Conservation (phyloP, 1,140 invertebrate species). For the Drosophila novamexicana region DNA sequence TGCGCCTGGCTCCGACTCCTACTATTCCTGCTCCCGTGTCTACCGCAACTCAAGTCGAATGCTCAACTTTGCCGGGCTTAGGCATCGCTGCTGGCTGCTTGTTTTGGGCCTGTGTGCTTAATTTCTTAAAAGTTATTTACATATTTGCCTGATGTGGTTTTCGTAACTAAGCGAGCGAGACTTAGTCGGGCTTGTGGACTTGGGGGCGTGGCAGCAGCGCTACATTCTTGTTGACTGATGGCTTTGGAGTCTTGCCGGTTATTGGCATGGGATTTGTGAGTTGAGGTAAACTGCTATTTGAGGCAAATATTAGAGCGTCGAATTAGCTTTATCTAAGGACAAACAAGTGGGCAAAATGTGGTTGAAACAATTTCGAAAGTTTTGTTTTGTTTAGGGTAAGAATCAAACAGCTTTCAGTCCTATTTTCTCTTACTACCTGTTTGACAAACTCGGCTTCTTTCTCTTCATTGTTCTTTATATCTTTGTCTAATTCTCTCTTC, state of each 20-base stretch:
- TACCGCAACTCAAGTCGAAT: constrained; percentile 20
- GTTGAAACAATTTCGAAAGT: constrained; percentile 3
- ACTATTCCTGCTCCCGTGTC: neutral
- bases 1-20: constrained; percentile 10
- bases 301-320: constrained; percentile 14
- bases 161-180: constrained; percentile 61
- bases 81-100: constrained; percentile 22
- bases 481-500: no score
- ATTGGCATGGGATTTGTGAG: constrained; percentile 39
- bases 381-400: neutral
- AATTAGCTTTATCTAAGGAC: constrained; percentile 2
- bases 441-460: neutral
- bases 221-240: constrained; percentile 42
- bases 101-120: constrained; percentile 71
- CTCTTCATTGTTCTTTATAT: neutral
- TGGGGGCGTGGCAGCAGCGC: constrained; percentile 18
- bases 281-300: constrained; percentile 18
- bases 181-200: constrained; percentile 45
- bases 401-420: neutral
- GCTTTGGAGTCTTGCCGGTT: constrained; percentile 41
- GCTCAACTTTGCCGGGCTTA: constrained; percentile 26
- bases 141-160: constrained; percentile 77
- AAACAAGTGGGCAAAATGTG: neutral
- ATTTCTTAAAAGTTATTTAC: constrained; percentile 83
- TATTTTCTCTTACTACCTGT: neutral